phyloP scores from a whole-genome alignment of 2,113 vertebrate species.

The Hydrolagus affinis region DNA sequence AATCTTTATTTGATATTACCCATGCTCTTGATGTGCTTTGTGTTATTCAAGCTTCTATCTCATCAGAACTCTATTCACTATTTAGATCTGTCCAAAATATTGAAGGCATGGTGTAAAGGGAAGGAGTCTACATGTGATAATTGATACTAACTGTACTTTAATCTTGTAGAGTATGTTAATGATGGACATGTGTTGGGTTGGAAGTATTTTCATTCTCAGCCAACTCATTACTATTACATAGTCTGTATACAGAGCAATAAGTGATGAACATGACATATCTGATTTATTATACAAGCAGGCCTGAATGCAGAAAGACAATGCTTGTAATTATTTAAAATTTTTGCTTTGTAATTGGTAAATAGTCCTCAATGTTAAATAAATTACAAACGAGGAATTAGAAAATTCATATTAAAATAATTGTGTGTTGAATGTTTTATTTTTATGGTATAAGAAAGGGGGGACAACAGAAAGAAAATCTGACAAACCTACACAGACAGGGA shows the following conservation, averaged over 20 bases:
- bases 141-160: background rate
- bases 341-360: no score
- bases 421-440: background rate
- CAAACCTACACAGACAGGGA: background rate
- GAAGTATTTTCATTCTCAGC: background rate
- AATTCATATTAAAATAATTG: slow-evolving; percentile 3
- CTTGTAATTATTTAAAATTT: no score
- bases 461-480: background rate
- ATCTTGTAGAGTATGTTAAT: background rate
- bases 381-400: background rate
- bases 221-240: background rate
- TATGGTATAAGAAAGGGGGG: background rate
- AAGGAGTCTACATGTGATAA: no score
- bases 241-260: background rate
- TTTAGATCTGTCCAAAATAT: no score
- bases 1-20: no score
- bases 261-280: background rate
- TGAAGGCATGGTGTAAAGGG: no score
- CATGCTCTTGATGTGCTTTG: no score
- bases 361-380: background rate
- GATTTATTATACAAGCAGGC: no score
- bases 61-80: no score
- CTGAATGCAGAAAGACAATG: no score
- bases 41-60: no score
- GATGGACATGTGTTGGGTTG: no score